A percentile compares a stretch with the other conserved stretches of the same genome.
Conservation (phyloP, 2,888 invertebrate species). For the Ormyrus nitidulus region DNA sequence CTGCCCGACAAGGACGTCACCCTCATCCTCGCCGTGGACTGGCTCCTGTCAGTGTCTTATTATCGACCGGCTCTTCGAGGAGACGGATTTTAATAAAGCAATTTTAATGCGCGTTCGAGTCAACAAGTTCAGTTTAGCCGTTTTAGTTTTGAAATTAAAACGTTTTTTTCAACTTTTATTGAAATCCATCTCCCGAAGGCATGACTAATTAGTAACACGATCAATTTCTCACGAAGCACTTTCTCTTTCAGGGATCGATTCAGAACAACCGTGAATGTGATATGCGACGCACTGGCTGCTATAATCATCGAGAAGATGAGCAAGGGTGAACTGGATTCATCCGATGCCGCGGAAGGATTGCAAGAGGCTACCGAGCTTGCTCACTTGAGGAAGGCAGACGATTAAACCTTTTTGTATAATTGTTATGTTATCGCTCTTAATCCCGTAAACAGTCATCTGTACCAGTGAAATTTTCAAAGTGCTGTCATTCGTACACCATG, state of each 20-base stretch:
- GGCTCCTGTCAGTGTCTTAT: constrained; percentile 86
- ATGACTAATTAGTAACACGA: background rate
- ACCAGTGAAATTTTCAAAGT: constrained; percentile 34
- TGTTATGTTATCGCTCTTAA: constrained; percentile 3
- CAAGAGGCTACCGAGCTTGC: constrained; percentile 66
- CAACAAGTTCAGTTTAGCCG: no score
- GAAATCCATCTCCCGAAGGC: background rate
- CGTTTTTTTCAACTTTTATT: constrained; percentile 9
- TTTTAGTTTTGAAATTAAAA: no score
- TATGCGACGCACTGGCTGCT: constrained; percentile 96
- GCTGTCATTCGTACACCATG: background rate
- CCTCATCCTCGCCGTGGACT: constrained; percentile 93
- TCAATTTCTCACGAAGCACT: constrained; percentile 25
- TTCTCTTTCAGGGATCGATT: constrained; percentile 84
- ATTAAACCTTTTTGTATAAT: constrained; percentile 37
- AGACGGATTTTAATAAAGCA: constrained; percentile 30
- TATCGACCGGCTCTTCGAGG: background rate
- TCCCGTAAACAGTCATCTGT: constrained; percentile 6
- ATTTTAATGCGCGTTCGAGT: no score
- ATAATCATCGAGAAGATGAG: constrained; percentile 92
- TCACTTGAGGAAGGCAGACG: constrained; percentile 57
- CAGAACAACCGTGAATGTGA: constrained; percentile 93
- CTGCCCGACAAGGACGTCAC: constrained; percentile 92
- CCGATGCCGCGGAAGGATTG: constrained; percentile 59
- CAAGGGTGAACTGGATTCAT: constrained; percentile 81